These are phyloP conservation scores for Sylvietta virens DNA, from an alignment of 2,113 vertebrate species.

Conservation along the genomic window DNA sequence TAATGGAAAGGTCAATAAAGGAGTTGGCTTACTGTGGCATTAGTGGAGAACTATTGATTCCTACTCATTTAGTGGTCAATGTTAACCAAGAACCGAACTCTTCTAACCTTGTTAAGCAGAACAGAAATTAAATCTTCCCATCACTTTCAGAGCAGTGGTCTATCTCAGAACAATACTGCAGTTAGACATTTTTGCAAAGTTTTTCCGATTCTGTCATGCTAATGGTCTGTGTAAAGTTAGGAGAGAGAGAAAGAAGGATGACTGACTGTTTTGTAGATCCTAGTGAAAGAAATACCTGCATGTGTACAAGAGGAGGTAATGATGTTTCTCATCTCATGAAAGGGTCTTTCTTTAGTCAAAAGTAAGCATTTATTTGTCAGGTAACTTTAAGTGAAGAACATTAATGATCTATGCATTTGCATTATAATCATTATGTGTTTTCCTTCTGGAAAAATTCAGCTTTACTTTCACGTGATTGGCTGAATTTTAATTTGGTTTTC, in stretches of 20 bases:
- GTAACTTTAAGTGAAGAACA: not conserved
- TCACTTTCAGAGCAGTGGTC: not conserved
- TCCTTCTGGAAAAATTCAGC: not conserved
- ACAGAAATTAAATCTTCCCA: slow-evolving; percentile 28
- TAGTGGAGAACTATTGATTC: slow-evolving; percentile 57
- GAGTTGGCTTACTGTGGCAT: not conserved
- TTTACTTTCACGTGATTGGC: not conserved
- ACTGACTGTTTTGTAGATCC: not conserved
- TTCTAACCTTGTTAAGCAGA: slow-evolving; percentile 44
- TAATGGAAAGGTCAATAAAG: slow-evolving; percentile 11
- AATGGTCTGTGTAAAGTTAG: not conserved
- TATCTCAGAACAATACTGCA: not conserved
- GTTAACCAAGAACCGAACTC: slow-evolving; percentile 9
- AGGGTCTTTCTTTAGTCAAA: not conserved
- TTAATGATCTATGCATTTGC: not conserved
- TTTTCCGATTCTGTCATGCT: not conserved
- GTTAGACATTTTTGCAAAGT: not conserved
- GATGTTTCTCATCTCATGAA: not conserved
- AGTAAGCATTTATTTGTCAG: not conserved
- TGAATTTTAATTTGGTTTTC: not conserved
- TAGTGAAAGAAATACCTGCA: not conserved
- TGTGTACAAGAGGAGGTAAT: not conserved
- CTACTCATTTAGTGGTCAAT: slow-evolving; percentile 4
- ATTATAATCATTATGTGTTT: not conserved
- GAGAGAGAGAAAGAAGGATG: not conserved